Evolutionary conservation across 2,888 invertebrate species (phyloP).

Genomic region (Heteropelma amictum): DNA sequence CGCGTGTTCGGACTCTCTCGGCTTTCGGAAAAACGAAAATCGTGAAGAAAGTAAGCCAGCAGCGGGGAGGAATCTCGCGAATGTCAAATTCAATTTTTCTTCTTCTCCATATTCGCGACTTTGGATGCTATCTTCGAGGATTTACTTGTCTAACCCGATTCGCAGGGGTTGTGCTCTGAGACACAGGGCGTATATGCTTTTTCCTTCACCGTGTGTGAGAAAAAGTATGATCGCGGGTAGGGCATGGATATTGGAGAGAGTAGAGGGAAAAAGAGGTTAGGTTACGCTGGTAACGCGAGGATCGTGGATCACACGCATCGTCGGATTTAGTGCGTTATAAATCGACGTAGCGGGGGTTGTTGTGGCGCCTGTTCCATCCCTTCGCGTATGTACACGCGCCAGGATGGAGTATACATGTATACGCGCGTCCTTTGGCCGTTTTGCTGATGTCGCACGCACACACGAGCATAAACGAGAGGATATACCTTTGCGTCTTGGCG

Average conservation of each 20-base stretch:
- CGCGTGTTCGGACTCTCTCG: too few species aligned
- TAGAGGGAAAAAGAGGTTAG: neutral
- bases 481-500: conserved; percentile 26
- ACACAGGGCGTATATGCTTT: conserved; percentile 27
- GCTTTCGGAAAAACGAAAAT: neutral
- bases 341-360: conserved; percentile 66
- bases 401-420: conserved; percentile 7
- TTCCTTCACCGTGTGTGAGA: neutral
- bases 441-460: conserved; percentile 20
- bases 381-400: conserved; percentile 21
- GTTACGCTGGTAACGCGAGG: conserved; percentile 59
- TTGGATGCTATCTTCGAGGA: conserved; percentile 38
- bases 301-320: conserved; percentile 70
- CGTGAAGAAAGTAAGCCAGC: neutral
- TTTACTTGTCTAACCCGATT: conserved; percentile 51
- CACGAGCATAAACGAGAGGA: conserved; percentile 9
- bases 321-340: conserved; percentile 73
- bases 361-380: conserved; percentile 67
- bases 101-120: conserved; percentile 20
- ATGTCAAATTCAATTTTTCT: conserved; percentile 39
- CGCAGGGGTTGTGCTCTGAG: conserved; percentile 19
- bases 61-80: neutral
- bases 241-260: neutral
- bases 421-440: conserved; percentile 41
- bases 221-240: neutral